These are phyloP conservation scores for Aporophyla lueneburgensis DNA, from an alignment of 2,888 invertebrate genomes.

Conservation along the genomic window DNA sequence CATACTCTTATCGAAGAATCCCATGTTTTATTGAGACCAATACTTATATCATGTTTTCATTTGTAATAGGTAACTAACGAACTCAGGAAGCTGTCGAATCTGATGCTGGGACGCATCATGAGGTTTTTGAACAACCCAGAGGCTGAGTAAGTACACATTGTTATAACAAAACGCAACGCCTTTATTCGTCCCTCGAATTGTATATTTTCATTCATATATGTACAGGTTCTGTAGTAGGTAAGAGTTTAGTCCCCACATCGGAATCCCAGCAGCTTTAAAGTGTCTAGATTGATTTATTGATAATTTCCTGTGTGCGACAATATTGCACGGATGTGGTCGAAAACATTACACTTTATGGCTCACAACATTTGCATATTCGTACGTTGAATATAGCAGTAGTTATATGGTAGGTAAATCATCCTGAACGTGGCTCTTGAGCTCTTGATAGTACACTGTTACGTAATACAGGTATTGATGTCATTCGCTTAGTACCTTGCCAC, in stretches of 20 bases:
- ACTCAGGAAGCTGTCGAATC: constrained; percentile 92
- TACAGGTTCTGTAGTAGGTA: constrained; percentile 1
- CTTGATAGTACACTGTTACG: not conserved
- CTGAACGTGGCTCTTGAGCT: not conserved
- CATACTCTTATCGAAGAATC: not conserved
- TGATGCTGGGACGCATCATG: constrained; percentile 89
- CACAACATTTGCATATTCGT: not conserved
- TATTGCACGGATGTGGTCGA: not conserved
- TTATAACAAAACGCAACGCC: not conserved
- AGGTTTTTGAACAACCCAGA: constrained; percentile 80
- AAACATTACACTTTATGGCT: not conserved
- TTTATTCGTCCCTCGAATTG: not conserved
- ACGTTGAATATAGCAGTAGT: not conserved
- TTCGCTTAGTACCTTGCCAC: no score
- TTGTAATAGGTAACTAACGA: constrained; percentile 90
- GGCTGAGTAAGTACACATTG: constrained; percentile 76
- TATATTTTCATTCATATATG: not conserved
- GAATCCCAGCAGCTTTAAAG: not conserved
- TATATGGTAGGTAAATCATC: not conserved
- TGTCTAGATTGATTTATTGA: constrained; percentile 38
- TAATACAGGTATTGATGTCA: no score
- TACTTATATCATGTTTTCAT: not conserved
- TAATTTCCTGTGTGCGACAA: constrained; percentile 29
- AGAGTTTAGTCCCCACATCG: not conserved
- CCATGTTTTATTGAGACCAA: not conserved